Evolutionary conservation across 2,888 invertebrate genomes (phyloP).

Genomic region (Hyposoter didymator): DNA sequence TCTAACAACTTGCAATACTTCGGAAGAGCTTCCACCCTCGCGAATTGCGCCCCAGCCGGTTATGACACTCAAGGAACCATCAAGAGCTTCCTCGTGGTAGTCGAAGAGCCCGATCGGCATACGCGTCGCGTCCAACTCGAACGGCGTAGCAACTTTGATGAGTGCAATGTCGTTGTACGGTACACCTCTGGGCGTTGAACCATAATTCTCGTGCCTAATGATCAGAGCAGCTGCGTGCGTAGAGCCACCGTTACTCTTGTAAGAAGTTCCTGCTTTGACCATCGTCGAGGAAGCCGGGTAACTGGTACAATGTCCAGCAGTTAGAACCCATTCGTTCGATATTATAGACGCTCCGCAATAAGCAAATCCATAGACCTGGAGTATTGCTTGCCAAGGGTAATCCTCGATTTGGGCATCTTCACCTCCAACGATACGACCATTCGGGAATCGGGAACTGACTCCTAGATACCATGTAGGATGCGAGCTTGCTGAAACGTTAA

Average conservation of each 20-base stretch:
- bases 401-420: constrained; percentile 84
- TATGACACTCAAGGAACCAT: constrained; percentile 47
- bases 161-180: constrained; percentile 85
- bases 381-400: constrained; percentile 85
- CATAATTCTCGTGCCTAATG: constrained; percentile 65
- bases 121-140: constrained; percentile 84
- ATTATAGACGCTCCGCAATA: constrained; percentile 86
- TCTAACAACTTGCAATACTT: constrained; percentile 84
- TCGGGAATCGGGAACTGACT: constrained; percentile 72
- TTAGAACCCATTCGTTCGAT: constrained; percentile 84
- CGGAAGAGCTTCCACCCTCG: constrained; percentile 46
- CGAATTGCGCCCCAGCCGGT: constrained; percentile 75
- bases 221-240: constrained; percentile 75
- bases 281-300: constrained; percentile 50
- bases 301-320: constrained; percentile 87
- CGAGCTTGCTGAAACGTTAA: constrained; percentile 45
- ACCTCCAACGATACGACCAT: constrained; percentile 85
- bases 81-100: constrained; percentile 65
- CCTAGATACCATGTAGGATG: constrained; percentile 12
- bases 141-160: constrained; percentile 84
- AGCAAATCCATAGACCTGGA: constrained; percentile 83
- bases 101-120: constrained; percentile 84
- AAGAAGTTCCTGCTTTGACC: constrained; percentile 84
- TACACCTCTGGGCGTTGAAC: constrained; percentile 62
- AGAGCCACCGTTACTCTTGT: constrained; percentile 84